A percentile compares a stretch with the other conserved stretches of the same genome.
These are phyloP conservation scores for Macquaria australasica DNA, from an alignment of 2,113 vertebrate genomes.

Conservation along the genomic window DNA sequence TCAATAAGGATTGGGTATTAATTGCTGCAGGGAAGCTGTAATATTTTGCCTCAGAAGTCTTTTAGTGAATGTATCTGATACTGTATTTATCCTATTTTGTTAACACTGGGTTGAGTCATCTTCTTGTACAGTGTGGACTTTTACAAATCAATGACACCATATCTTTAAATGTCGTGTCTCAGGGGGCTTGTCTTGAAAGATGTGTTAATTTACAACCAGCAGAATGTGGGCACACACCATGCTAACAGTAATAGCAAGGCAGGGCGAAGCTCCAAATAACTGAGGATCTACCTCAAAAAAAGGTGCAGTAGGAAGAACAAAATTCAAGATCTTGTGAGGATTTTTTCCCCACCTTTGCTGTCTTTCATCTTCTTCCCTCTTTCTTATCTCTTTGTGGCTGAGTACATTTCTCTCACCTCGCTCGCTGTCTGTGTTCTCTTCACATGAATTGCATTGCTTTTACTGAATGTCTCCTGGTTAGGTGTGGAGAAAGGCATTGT, in stretches of 20 bases:
- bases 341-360: slow-evolving; percentile 39
- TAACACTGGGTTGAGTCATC: not conserved
- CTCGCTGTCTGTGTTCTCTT: slow-evolving; percentile 56
- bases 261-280: slow-evolving; percentile 37
- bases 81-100: slow-evolving; percentile 22
- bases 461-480: slow-evolving; percentile 68
- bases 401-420: slow-evolving; percentile 65
- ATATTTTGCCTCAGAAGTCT: not conserved
- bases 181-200: slow-evolving; percentile 14
- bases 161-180: slow-evolving; percentile 20
- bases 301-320: slow-evolving; percentile 53
- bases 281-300: slow-evolving; percentile 34
- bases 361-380: slow-evolving; percentile 68
- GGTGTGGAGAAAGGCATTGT: slow-evolving; percentile 70
- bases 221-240: slow-evolving; percentile 9
- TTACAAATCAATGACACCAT: slow-evolving; percentile 8
- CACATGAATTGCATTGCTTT: slow-evolving; percentile 73
- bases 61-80: not conserved
- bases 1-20: slow-evolving; percentile 17
- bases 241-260: slow-evolving; percentile 41
- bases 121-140: not conserved
- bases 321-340: slow-evolving; percentile 59
- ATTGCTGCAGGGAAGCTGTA: not conserved
- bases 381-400: slow-evolving; percentile 70
- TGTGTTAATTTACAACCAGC: slow-evolving; percentile 38